Evolutionary conservation across 2,888 invertebrate species (phyloP).

Genomic region (Hyles lineata): DNA sequence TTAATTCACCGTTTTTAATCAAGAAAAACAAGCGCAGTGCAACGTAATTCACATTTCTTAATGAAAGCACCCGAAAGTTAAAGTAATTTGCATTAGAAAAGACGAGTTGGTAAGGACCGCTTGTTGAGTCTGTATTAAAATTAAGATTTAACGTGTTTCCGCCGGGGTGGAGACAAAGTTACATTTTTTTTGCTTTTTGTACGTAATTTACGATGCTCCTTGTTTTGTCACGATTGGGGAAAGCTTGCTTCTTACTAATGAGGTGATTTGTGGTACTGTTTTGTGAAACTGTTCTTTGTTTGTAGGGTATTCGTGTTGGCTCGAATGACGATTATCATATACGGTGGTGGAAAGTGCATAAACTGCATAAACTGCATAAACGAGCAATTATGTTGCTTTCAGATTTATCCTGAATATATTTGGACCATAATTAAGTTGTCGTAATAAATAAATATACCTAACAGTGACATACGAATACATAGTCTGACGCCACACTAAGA

Average conservation of each 20-base stretch:
- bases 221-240: slow-evolving; percentile 22
- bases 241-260: neutral
- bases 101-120: slow-evolving; percentile 49
- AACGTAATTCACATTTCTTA: slow-evolving; percentile 63
- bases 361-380: too few relatives aligned
- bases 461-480: too few relatives aligned
- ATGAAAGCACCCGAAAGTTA: slow-evolving; percentile 67
- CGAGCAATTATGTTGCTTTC: too few relatives aligned
- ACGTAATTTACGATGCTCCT: slow-evolving; percentile 25
- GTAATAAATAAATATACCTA: too few relatives aligned
- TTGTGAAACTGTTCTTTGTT: neutral
- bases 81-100: slow-evolving; percentile 71
- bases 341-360: too few relatives aligned
- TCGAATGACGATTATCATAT: too few relatives aligned
- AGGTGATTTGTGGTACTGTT: slow-evolving; percentile 12
- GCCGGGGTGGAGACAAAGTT: slow-evolving; percentile 52
- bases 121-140: slow-evolving; percentile 69
- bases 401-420: too few relatives aligned
- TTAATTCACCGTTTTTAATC: slow-evolving; percentile 24
- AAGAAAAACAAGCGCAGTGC: slow-evolving; percentile 43
- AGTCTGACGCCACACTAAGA: too few relatives aligned
- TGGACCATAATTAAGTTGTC: too few relatives aligned
- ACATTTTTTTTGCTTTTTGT: slow-evolving; percentile 41
- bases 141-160: slow-evolving; percentile 70
- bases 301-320: neutral